phyloP scores from a whole-genome alignment of 2,113 vertebrate species.

The Trichechus manatus region DNA sequence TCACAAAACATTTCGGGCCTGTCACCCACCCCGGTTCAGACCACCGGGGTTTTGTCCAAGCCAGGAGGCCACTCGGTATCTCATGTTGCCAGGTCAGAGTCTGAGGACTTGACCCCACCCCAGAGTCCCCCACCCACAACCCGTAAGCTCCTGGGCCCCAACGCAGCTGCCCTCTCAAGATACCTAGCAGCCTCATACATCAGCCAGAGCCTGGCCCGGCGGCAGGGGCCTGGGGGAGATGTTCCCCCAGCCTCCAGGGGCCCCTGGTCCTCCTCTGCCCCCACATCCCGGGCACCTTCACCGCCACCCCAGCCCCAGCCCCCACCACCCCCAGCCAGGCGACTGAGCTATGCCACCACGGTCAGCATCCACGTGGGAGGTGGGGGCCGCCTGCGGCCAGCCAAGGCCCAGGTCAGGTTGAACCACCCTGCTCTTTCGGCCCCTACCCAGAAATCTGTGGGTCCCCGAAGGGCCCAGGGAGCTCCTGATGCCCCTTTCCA shows the following conservation, averaged over 20 bases:
- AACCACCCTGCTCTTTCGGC: conserved; percentile 90
- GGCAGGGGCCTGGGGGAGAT: conserved; percentile 80
- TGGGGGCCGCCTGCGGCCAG: conserved; percentile 91
- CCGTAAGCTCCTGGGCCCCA: conserved; percentile 80
- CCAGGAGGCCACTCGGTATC: background rate
- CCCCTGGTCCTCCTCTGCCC: conserved; percentile 84
- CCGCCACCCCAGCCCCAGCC: conserved; percentile 78
- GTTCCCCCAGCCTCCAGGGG: conserved; percentile 61
- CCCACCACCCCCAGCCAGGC: conserved; percentile 71
- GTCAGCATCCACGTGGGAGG: conserved; percentile 94
- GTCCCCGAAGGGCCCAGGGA: conserved; percentile 60
- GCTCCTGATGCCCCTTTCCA: conserved; percentile 60
- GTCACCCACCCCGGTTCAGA: background rate
- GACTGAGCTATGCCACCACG: conserved; percentile 93
- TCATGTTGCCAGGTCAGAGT: conserved; percentile 37
- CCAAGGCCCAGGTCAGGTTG: conserved; percentile 93
- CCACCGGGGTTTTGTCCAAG: background rate
- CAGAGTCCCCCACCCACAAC: conserved; percentile 62
- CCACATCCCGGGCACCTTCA: conserved; percentile 83
- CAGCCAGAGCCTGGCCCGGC: conserved; percentile 90
- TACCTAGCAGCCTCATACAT: conserved; percentile 92
- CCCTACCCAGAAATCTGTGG: conserved; percentile 76
- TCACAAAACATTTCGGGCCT: background rate
- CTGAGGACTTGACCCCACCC: conserved; percentile 61
- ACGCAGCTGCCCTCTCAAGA: conserved; percentile 85